Percentiles rank a stretch among this genome's conserved stretches.
phyloP scores from a whole-genome alignment of 2,797 vertebrate genomes.

The Chrosomus eos region DNA sequence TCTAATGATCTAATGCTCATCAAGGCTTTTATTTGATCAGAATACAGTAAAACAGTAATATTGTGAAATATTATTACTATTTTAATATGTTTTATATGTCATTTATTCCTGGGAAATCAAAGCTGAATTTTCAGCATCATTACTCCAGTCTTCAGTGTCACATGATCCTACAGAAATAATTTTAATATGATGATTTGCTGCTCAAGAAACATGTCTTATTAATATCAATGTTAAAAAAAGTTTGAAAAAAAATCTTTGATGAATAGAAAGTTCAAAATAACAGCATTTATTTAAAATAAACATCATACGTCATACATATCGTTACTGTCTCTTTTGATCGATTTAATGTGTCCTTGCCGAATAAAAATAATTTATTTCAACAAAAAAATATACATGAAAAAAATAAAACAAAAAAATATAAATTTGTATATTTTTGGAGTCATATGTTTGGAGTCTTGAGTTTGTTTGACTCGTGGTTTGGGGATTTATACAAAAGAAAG shows the following conservation, averaged over 20 bases:
- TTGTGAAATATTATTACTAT: not conserved
- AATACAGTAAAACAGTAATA: not conserved
- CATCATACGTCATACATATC: not conserved
- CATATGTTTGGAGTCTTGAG: too few relatives aligned
- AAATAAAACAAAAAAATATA: too few relatives aligned
- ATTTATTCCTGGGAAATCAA: not conserved
- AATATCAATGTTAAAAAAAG: not conserved
- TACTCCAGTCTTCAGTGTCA: not conserved
- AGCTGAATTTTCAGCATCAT: not conserved
- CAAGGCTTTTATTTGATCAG: not conserved
- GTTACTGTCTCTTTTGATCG: not conserved
- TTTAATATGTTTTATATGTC: not conserved
- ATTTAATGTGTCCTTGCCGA: not conserved
- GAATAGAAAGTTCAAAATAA: not conserved
- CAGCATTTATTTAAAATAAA: not conserved
- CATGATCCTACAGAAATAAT: not conserved
- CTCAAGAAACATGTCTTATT: not conserved
- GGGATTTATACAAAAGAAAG: not conserved
- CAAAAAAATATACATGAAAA: too few relatives aligned
- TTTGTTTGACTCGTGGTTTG: slow-evolving; percentile 14
- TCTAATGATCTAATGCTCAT: not conserved
- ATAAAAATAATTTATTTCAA: not conserved
- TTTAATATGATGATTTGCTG: not conserved
- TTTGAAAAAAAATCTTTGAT: too few relatives aligned
- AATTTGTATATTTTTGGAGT: too few relatives aligned